Base-by-base conservation (phyloP, 2,888 invertebrate species). In the Protophormia terraenovae region DNA sequence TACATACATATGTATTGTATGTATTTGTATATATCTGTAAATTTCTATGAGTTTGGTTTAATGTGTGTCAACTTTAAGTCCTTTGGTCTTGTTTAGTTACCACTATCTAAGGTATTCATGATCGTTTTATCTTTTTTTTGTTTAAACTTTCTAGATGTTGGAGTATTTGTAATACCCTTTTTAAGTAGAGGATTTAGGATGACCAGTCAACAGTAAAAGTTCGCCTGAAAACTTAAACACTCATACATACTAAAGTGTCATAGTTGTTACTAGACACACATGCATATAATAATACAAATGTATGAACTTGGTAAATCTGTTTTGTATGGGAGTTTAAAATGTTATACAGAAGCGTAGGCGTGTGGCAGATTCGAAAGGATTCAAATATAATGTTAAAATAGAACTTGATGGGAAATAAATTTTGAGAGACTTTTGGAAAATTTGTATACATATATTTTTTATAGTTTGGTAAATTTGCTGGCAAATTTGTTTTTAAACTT, bases 121-220 rank as follows among this genome's bases (percentile, higher is more conserved):
- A 24, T 24, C n/a, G 73, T 67, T 60, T 45, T 50, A 47, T 53
- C 1, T 32, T 55, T 50, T 38, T n/a, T n/a, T n/a, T n/a, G n/a
- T n/a, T n/a, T n/a, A n/a, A n/a, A n/a, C 8, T 50, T 53, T 14
- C 38, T 45, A 72, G 45, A 41, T 55, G 24, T 35, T 19, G 19
- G 24, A 24, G 64, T 66, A 53, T 71, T 24, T 84, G 76, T 78
- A 84, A 84, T 73, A 41, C 76, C 38, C 73, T 3, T 29, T 62
- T 67, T 81, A 77, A 78, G 47, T 78, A 82, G 72, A 32, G 60
- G 82, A 82, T 75, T 85, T 69, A 41, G 62, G 55, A 78, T 82
- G 84, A 78, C 81, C 84, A 73, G 72, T 69, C 77, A 78, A 77
- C 53, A 78, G 45, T 53, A 47, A 75, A 69, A 64, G 29, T 41